Evolutionary conservation across 2,113 vertebrate genomes (phyloP).

Genomic region (Nestor notabilis): DNA sequence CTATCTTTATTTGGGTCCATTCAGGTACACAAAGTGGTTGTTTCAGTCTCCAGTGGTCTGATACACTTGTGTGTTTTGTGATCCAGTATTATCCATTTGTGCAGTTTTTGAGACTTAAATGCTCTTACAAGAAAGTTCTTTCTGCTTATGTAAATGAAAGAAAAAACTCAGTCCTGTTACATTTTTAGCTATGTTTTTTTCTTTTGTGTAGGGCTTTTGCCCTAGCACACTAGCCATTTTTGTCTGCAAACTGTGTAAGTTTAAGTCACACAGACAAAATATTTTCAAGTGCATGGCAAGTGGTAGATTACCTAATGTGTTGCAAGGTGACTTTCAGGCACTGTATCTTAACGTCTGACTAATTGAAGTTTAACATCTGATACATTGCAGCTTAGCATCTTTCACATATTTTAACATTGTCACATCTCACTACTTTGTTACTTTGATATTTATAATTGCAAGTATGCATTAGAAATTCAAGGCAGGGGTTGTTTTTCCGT

Average conservation of each 20-base stretch:
- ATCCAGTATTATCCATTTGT: background rate
- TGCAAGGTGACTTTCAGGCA: background rate
- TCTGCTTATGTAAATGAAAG: background rate
- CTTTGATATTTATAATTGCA: background rate
- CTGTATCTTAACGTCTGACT: background rate
- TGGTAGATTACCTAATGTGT: background rate
- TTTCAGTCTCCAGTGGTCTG: background rate
- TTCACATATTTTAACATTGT: background rate
- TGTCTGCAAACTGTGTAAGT: background rate
- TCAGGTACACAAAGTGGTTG: background rate
- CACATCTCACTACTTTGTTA: accelerated
- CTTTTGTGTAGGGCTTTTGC: background rate
- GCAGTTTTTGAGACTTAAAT: background rate
- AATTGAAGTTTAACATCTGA: background rate
- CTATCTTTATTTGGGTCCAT: background rate
- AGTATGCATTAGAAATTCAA: background rate
- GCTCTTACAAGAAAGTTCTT: background rate
- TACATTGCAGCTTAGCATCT: background rate
- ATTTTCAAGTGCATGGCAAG: background rate
- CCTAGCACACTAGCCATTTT: background rate
- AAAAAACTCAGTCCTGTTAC: background rate
- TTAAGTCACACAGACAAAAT: background rate
- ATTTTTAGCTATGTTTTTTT: background rate
- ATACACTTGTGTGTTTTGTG: background rate
- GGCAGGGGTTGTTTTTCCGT: background rate